phyloP scores from a whole-genome alignment of 2,888 invertebrate species.

The Dione juno region DNA sequence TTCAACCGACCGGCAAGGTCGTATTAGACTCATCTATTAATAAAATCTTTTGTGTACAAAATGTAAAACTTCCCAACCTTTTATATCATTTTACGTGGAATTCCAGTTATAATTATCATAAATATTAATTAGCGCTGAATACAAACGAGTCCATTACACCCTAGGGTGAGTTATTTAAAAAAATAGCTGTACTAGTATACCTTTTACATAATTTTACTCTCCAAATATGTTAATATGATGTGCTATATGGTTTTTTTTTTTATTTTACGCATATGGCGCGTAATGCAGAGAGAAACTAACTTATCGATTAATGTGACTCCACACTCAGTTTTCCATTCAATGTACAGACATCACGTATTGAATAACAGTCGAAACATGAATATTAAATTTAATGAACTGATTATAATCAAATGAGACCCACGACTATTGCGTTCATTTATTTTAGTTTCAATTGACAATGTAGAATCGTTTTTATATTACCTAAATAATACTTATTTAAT shows the following conservation, averaged over 20 bases:
- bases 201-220: conserved; percentile 14
- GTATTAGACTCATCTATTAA: conserved; percentile 26
- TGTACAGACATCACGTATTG: too few species aligned
- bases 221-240: not conserved
- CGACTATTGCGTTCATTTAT: too few species aligned
- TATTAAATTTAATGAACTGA: too few species aligned
- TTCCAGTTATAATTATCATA: conserved; percentile 39
- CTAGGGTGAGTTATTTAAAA: conserved; percentile 16
- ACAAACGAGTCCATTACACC: conserved; percentile 20
- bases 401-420: too few species aligned
- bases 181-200: conserved; percentile 14
- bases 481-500: too few species aligned
- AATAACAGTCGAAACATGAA: too few species aligned
- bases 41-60: conserved; percentile 19
- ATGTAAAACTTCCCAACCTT: conserved; percentile 3
- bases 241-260: not conserved
- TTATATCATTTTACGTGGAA: conserved; percentile 15
- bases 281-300: too few species aligned
- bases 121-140: conserved; percentile 38
- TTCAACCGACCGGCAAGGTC: conserved; percentile 21
- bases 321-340: too few species aligned
- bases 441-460: too few species aligned
- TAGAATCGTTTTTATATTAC: too few species aligned
- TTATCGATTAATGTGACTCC: too few species aligned
- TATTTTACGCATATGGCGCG: too few species aligned